Base-by-base conservation (phyloP, 2,113 vertebrate species). In the Sinocyclocheilus maitianheensis region DNA sequence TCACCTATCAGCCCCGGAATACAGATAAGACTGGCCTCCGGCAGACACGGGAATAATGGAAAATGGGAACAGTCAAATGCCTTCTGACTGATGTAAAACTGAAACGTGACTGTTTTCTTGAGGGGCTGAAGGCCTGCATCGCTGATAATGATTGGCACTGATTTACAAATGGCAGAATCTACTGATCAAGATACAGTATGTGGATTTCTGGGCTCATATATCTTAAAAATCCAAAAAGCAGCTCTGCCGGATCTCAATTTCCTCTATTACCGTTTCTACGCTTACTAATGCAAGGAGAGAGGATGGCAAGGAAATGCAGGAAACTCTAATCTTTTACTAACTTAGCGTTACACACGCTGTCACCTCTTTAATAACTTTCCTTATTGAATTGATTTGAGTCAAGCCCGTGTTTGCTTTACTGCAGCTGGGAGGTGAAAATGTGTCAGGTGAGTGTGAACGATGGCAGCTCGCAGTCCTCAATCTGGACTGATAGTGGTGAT, bases 21-120 rank as follows among this genome's bases (percentile, higher is more conserved):
- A 91, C 91, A 93, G 94, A 95, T 93, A 93, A 94, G 92, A 90
- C 90, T 6, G 81, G 82, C 40, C 88, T 84, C 93, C 91, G 92
- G 88, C 86, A 94, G 93, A 93, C 91, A 91, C 88, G 86, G 91
- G 87, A 84, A 76, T 93, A 92, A 91, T 92, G 92, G 93, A 90
- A 92, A 93, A 94, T 90, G 90, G 88, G 89, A 95, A 92, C 87
- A 87, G 91, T 85, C 71, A 89, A 91, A 92, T 92, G 88, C 87
- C 87, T 87, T 90, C 83, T 88, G 84, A 90, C 86, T 91, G 91
- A 92, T 92, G 87, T 84, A 85, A 87, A 93, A 88, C 84, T 77
- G 85, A 91, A 86, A 91, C 89, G 88, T 89, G 85, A 83, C 24
- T 80, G 83, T 90, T 89, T 93, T 90, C 84, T 87, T 69, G 81